These are phyloP conservation scores for Harmothoe impar DNA, from an alignment of 2,888 invertebrate species.

Conservation along the genomic window DNA sequence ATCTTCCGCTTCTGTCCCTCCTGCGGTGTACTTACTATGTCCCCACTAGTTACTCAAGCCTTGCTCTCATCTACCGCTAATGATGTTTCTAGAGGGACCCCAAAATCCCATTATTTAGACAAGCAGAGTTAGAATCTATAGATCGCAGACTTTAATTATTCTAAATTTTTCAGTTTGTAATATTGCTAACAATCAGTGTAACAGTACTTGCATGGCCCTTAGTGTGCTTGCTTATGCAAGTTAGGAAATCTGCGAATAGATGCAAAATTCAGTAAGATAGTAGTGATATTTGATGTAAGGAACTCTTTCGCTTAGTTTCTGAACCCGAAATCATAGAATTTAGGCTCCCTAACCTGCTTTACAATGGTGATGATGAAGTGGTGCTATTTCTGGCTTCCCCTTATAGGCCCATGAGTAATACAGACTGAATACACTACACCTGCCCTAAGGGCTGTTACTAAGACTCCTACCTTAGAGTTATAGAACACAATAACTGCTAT, in stretches of 20 bases:
- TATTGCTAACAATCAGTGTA: not conserved
- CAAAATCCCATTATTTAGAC: not conserved
- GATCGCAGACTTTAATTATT: too few species aligned
- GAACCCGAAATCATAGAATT: too few species aligned
- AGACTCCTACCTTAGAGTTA: not conserved
- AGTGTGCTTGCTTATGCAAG: not conserved
- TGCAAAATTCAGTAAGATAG: not conserved
- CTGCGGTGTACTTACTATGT: not conserved
- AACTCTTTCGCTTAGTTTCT: not conserved
- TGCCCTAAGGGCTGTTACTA: too few species aligned
- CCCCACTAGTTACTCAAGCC: slow-evolving; percentile 9
- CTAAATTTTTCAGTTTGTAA: not conserved
- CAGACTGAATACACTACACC: too few species aligned
- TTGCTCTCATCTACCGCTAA: slow-evolving; percentile 9
- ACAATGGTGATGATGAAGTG: slow-evolving; percentile 13
- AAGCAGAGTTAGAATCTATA: not conserved
- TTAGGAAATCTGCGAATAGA: not conserved
- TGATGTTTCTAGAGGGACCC: not conserved
- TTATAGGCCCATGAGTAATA: too few species aligned
- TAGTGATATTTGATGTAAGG: not conserved
- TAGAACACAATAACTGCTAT: not conserved
- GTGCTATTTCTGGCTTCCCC: too few species aligned
- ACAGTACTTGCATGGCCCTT: not conserved
- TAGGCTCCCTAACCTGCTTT: not conserved
- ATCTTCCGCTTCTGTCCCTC: slow-evolving; percentile 27